Evolutionary conservation across 1,140 invertebrate genomes (phyloP).

Genomic region (Archivesica marissinica): DNA sequence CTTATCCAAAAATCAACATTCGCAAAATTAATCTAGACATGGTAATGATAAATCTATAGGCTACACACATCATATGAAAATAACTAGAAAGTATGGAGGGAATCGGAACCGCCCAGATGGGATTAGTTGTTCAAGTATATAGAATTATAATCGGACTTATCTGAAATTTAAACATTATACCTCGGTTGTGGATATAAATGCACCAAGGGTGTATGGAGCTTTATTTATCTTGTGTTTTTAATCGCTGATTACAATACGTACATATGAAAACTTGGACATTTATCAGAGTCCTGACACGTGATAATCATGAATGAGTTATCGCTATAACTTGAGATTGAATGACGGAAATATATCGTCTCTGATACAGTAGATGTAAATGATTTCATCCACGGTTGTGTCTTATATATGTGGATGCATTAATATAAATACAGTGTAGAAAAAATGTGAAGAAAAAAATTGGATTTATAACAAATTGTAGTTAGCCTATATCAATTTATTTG

Average conservation of each 20-base stretch:
- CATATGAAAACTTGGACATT: conserved; percentile 14
- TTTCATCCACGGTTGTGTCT: no score
- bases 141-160: conserved; percentile 24
- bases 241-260: conserved; percentile 21
- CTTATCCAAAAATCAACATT: conserved; percentile 44
- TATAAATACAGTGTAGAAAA: no score
- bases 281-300: conserved; percentile 10
- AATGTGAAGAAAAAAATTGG: no score
- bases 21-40: neutral
- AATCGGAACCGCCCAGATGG: neutral
- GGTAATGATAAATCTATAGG: conserved; percentile 28
- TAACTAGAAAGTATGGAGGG: neutral
- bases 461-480: no score
- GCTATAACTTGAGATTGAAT: neutral
- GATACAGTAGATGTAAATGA: no score
- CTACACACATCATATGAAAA: conserved; percentile 46
- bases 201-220: neutral
- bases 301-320: neutral
- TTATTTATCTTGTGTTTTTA: conserved; percentile 29
- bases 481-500: no score
- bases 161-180: conserved; percentile 8
- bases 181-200: no score
- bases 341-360: no score
- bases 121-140: neutral
- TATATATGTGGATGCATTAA: no score